Base-by-base conservation (phyloP, 2,113 vertebrate species). In the Prietella phreatophila region DNA sequence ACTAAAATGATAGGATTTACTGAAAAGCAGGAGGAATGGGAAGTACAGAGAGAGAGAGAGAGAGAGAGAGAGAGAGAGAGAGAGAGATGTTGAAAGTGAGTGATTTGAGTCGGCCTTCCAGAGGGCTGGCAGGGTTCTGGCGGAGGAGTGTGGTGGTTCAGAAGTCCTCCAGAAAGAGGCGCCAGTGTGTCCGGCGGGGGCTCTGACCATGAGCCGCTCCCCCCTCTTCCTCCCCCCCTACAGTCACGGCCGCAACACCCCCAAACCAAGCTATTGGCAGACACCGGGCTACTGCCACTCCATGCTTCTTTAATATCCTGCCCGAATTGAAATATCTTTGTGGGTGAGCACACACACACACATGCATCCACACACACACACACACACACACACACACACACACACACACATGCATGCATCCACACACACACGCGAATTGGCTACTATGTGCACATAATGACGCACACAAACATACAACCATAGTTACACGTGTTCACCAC, bases 261-360 rank as follows among this genome's bases (percentile, higher is more conserved):
- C 93, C 93, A 91, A 93, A 92, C 93, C 93, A 93, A 92, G 93
- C 94, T 93, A 94, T 96, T 94, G 96, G 95, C 95, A 95, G 92
- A 91, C 93, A 92, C 93, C 92, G 91, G 90, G 93, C 94, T 93
- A 88, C 89, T 90, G 90, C 91, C 88, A 87, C 91, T 89, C 92
- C 93, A 94, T 95, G 95, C 96, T 96, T 96, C 96, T 96, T 97
- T 96, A 96, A 96, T 96, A 96, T 96, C 95, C 96, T 93, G 94
- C 94, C 96, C 95, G 96, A 95, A 96, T 94, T 96, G 95, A 96
- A 97, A 96, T 97, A 96, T 95, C 94, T 96, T 96, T 92, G 96
- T 96, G 92, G 92, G 92, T 90, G 92, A 93, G 90, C 93, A 93
- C 92, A 94, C 91, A 93, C 93, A 91, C 92, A 92, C 87, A 93